phyloP scores from a whole-genome alignment of 2,888 invertebrate species.

The Chloromyia formosa region DNA sequence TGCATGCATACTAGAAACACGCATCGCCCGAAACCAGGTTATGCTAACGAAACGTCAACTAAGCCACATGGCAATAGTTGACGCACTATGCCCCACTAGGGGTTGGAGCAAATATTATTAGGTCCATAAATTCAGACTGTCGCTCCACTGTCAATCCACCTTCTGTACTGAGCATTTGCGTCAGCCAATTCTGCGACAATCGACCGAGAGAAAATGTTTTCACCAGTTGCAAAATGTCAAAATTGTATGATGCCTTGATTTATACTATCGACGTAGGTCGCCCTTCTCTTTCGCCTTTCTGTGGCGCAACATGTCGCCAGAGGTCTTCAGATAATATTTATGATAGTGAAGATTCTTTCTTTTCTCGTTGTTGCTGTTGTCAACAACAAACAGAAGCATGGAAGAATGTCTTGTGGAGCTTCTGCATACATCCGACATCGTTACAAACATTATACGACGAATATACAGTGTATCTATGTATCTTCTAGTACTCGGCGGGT shows the following conservation, averaged over 20 bases:
- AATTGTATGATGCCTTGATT: constrained; percentile 39
- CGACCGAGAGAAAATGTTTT: background rate
- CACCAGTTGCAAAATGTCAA: constrained; percentile 34
- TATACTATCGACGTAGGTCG: background rate
- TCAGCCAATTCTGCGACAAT: background rate
- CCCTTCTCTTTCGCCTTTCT: background rate
- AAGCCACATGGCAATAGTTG: too few species aligned
- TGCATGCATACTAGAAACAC: too few species aligned
- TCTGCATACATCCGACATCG: constrained; percentile 33
- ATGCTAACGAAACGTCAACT: too few species aligned
- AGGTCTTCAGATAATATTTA: constrained; percentile 24
- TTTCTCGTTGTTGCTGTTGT: constrained; percentile 29
- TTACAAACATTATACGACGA: constrained; percentile 25
- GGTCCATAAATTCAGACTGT: too few species aligned
- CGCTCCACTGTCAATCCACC: too few species aligned
- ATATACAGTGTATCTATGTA: constrained; percentile 23
- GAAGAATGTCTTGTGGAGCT: constrained; percentile 37
- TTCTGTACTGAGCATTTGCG: constrained; percentile 13
- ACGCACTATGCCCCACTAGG: too few species aligned
- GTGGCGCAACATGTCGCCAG: constrained; percentile 1
- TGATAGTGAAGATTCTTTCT: constrained; percentile 18
- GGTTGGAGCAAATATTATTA: too few species aligned
- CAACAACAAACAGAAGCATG: constrained; percentile 43
- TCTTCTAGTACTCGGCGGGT: background rate
- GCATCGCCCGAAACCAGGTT: too few species aligned